phyloP scores from a whole-genome alignment of 30 jellyfish, hydroid and myxozoan species.

The Hydractinia symbiolongicarpus region DNA sequence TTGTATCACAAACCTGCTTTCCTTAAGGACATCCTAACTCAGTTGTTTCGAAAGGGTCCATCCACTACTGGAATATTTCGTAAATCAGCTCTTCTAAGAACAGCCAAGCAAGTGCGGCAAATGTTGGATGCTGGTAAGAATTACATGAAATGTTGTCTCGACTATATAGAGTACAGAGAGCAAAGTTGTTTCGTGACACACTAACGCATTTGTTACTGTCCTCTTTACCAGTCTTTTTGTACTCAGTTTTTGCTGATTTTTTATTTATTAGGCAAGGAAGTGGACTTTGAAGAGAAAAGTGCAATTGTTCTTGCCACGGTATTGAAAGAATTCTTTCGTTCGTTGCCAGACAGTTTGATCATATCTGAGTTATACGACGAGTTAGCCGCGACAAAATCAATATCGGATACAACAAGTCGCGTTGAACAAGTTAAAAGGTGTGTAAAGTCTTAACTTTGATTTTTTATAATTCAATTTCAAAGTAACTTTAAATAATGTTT shows the following conservation, averaged over 20 bases:
- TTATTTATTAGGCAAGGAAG: constrained; percentile 56
- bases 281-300: constrained; percentile 64
- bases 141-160: not conserved
- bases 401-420: constrained; percentile 40
- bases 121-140: constrained; percentile 69
- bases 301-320: constrained; percentile 77
- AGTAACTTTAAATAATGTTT: not conserved
- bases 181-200: no score
- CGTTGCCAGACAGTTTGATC: constrained; percentile 76
- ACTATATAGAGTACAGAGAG: no score
- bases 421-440: constrained; percentile 57
- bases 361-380: constrained; percentile 61
- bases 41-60: constrained; percentile 94
- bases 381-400: constrained; percentile 51
- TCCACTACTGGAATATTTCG: constrained; percentile 95
- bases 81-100: constrained; percentile 77
- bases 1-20: not conserved
- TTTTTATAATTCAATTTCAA: not conserved
- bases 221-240: no score
- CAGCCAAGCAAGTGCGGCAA: constrained; percentile 75
- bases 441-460: not conserved
- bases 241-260: not conserved
- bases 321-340: constrained; percentile 86
- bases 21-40: constrained; percentile 73
- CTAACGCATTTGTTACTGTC: no score